Percentiles rank a stretch among this genome's conserved stretches.
These are phyloP conservation scores for Heliconius ismenius DNA, from an alignment of 2,888 invertebrate species.

Conservation along the genomic window DNA sequence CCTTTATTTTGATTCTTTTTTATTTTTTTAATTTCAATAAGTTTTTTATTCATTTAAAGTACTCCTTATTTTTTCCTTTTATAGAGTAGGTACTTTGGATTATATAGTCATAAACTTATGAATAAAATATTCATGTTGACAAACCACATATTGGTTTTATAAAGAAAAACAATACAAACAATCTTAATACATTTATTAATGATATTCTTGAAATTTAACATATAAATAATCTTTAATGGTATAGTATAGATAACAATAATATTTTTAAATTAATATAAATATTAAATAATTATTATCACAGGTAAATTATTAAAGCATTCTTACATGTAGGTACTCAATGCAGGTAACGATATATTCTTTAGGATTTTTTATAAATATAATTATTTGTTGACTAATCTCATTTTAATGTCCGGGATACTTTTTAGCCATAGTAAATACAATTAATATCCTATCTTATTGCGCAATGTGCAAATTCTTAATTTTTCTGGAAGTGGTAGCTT, in stretches of 20 bases:
- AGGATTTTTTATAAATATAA: not conserved
- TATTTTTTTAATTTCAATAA: no score
- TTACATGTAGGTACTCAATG: not conserved
- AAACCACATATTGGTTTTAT: not conserved
- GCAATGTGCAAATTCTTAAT: slow-evolving; percentile 61
- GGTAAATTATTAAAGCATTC: slow-evolving; percentile 15
- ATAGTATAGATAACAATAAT: not conserved
- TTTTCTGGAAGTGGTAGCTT: slow-evolving; percentile 72
- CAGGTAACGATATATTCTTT: not conserved
- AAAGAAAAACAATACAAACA: not conserved
- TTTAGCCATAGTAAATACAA: not conserved
- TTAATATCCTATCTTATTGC: slow-evolving; percentile 19
- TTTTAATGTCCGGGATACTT: not conserved
- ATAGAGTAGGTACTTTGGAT: no score
- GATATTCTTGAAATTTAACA: not conserved
- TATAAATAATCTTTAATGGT: not conserved
- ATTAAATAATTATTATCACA: slow-evolving; percentile 9
- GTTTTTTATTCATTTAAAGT: no score
- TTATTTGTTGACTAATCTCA: not conserved
- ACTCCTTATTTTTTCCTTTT: no score
- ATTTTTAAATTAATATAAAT: not conserved
- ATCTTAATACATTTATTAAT: slow-evolving; percentile 6
- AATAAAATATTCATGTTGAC: not conserved
- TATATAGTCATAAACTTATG: no score
- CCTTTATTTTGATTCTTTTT: no score